Conservation (phyloP, 2,888 invertebrate species). For the Ophioninae sp. region DNA sequence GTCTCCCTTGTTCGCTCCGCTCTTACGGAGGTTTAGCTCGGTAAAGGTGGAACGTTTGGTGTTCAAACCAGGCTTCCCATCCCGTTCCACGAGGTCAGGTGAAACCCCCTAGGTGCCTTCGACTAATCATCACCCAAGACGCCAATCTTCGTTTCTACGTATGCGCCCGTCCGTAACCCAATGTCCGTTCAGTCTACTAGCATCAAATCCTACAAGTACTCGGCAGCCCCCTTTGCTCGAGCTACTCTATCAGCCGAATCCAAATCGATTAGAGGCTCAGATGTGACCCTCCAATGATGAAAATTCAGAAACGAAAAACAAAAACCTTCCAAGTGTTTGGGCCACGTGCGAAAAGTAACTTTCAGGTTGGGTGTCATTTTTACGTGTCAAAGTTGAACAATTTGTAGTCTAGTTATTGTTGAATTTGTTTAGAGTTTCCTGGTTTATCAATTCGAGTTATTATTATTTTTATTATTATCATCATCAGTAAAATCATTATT, state of each 20-base stretch:
- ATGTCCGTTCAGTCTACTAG: not conserved
- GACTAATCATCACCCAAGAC: constrained; percentile 77
- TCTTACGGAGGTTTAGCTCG: constrained; percentile 16
- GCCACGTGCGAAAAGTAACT: too few relatives aligned
- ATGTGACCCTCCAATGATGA: not conserved
- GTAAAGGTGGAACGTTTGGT: constrained; percentile 58
- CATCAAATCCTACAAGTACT: constrained; percentile 29
- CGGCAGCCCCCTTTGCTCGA: too few relatives aligned
- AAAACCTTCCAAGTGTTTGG: too few relatives aligned
- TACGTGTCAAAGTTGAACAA: too few relatives aligned
- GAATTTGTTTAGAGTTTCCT: not conserved
- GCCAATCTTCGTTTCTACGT: constrained; percentile 65
- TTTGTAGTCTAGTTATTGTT: not conserved
- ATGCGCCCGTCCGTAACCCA: not conserved
- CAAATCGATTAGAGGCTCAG: not conserved
- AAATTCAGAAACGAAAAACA: not conserved
- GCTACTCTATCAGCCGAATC: not conserved
- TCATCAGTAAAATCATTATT: not conserved
- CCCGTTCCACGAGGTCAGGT: constrained; percentile 59
- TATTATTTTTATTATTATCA: not conserved
- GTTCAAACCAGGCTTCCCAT: constrained; percentile 72
- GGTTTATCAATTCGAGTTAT: not conserved
- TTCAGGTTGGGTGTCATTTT: too few relatives aligned
- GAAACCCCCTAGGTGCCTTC: constrained; percentile 75
- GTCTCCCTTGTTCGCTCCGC: constrained; percentile 12